phyloP scores from a whole-genome alignment of 2,113 vertebrate species.

The Triplophysa tibetana region DNA sequence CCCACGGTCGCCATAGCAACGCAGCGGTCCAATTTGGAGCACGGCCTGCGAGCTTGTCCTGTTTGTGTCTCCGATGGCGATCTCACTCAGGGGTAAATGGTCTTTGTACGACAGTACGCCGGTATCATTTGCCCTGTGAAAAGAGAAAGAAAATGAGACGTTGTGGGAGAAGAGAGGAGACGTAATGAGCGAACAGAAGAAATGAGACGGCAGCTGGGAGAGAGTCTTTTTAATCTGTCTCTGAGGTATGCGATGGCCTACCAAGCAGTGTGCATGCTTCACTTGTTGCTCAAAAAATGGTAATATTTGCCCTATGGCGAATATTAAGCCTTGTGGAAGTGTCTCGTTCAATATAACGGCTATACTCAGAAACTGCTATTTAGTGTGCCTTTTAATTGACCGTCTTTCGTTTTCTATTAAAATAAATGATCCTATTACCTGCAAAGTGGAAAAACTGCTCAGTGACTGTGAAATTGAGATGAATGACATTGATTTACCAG shows the following conservation, averaged over 20 bases:
- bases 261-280: slow-evolving; percentile 17
- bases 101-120: slow-evolving; percentile 94
- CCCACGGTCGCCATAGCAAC: slow-evolving; percentile 98
- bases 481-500: slow-evolving; percentile 77
- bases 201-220: neutral
- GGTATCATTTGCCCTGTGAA: slow-evolving; percentile 88
- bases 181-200: slow-evolving; percentile 33
- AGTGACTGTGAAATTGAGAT: neutral
- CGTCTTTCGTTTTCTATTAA: neutral
- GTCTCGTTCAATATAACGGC: neutral
- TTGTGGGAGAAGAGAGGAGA: neutral
- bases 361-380: neutral
- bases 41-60: slow-evolving; percentile 89
- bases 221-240: slow-evolving; percentile 19
- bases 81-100: slow-evolving; percentile 94
- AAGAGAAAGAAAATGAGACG: slow-evolving; percentile 35
- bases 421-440: neutral
- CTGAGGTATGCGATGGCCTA: neutral
- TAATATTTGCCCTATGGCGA: slow-evolving; percentile 21
- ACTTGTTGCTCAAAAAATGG: slow-evolving; percentile 27
- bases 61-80: slow-evolving; percentile 93
- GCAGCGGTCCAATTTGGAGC: slow-evolving; percentile 90
- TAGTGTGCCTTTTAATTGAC: neutral
- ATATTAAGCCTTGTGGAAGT: neutral
- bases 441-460: neutral